A percentile compares a stretch with the other conserved stretches of the same genome.
Evolutionary conservation across 2,113 vertebrate genomes (phyloP).

Genomic region (Canis aureus): DNA sequence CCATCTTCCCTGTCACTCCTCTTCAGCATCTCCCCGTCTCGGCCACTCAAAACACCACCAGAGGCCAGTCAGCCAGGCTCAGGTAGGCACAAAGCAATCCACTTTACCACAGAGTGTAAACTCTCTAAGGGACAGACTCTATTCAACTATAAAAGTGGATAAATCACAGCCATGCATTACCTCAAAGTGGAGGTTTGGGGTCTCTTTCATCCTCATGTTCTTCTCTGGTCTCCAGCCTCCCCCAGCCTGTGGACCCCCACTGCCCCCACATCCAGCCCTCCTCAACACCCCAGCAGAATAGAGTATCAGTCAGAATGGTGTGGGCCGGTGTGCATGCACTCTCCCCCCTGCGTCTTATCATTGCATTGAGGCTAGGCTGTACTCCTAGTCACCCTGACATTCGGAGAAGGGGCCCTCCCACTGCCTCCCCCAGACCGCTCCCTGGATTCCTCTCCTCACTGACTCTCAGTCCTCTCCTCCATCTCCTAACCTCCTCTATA

Average conservation of each 20-base stretch:
- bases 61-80: background rate
- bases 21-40: background rate
- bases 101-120: background rate
- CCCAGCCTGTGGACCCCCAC: background rate
- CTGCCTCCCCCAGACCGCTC: background rate
- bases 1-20: background rate
- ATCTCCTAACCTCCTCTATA: background rate
- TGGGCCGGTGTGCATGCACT: rapidly evolving
- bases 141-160: background rate
- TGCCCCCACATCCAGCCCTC: rapidly evolving
- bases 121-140: background rate
- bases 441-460: too few species aligned
- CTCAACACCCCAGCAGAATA: background rate
- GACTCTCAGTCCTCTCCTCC: background rate
- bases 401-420: background rate
- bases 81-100: background rate
- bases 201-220: background rate
- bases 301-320: background rate
- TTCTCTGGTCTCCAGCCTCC: background rate
- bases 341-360: background rate
- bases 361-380: background rate
- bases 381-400: background rate
- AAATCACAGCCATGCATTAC: background rate
- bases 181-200: background rate
- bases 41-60: background rate